Evolutionary conservation across 1,140 invertebrate genomes (phyloP), one percentile per base, ranked within the genome.

Genomic region (Cotesia vestalis): DNA sequence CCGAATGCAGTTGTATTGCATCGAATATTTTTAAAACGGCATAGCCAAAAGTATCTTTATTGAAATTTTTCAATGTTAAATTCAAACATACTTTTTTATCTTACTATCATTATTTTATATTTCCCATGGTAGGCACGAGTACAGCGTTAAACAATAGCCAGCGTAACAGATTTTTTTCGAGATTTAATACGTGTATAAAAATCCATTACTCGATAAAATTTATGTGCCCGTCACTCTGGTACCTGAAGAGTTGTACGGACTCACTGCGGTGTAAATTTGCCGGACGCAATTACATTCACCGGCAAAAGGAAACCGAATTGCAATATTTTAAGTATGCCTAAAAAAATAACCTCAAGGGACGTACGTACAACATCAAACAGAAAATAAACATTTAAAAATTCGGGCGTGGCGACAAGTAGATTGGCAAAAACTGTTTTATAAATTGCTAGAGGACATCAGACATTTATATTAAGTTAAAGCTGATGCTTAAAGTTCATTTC

Each of bases 181-280:
- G 40, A 46, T 46, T 9, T 9, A 46, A 46, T 46, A 6, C 40
- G 40, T 46, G 40, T 6, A 46, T 46, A 57, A 20, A 27, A 12
- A 60, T 20, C 17, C 20, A 60, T 60, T 60, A 20, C 59, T 27
- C 27, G n/a, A 60, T 60, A 20, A 60, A 27, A 60, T 60, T 60
- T 60, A 60, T 60, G 59, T 60, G 59, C n/a, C 59, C 27, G 20
- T 60, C 59, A 34, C n/a, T 60, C 5, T 27, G 59, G 17, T 60
- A 20, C 5, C 59, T 35, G 12, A 35, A 60, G 20, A 60, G 4
- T 60, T 60, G 27, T 60, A 35, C 20, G n/a, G 8, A 11, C 59
- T 12, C 8, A 14, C 27, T 27, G 27, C 27, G 27, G 59, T 60
- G 59, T 20, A 11, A 60, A 60, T 60, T 60, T 35, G 6, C 17